Evolutionary conservation across 2,797 vertebrate species (phyloP).

Genomic region (Oceanodroma leucorhoa): DNA sequence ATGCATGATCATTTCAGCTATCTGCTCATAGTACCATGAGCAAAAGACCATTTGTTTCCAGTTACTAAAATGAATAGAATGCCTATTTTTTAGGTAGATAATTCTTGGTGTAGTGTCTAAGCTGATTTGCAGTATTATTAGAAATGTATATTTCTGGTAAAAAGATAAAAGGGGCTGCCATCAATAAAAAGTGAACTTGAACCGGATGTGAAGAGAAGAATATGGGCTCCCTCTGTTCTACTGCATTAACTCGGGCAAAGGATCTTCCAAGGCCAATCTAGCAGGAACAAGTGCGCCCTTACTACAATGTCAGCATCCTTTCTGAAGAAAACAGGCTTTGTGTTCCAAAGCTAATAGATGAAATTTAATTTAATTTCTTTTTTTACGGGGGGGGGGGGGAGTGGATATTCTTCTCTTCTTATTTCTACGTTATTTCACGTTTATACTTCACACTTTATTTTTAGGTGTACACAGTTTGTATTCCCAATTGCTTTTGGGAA

Average conservation of each 20-base stretch:
- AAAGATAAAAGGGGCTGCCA: neutral
- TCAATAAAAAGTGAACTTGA: neutral
- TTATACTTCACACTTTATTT: neutral
- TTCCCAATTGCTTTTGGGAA: neutral
- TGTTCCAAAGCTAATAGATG: neutral
- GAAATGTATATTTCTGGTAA: neutral
- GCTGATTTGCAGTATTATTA: neutral
- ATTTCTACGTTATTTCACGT: neutral
- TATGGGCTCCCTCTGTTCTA: neutral
- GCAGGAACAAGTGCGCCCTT: neutral
- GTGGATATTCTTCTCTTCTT: neutral
- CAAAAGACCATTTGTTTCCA: neutral
- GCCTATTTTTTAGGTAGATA: neutral
- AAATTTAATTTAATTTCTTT: neutral
- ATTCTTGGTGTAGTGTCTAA: neutral
- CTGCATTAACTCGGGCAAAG: neutral
- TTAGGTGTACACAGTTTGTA: neutral
- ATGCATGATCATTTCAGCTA: fast-evolving
- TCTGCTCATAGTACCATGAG: fast-evolving
- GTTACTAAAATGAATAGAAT: neutral
- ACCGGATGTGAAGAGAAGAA: neutral
- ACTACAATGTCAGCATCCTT: neutral
- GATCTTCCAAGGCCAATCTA: neutral
- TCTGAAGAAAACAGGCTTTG: neutral
- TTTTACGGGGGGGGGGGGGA: neutral